Evolutionary conservation across 2,888 invertebrate genomes (phyloP), one percentile per base, ranked within the genome.

Genomic region (Tetragonula carbonaria): DNA sequence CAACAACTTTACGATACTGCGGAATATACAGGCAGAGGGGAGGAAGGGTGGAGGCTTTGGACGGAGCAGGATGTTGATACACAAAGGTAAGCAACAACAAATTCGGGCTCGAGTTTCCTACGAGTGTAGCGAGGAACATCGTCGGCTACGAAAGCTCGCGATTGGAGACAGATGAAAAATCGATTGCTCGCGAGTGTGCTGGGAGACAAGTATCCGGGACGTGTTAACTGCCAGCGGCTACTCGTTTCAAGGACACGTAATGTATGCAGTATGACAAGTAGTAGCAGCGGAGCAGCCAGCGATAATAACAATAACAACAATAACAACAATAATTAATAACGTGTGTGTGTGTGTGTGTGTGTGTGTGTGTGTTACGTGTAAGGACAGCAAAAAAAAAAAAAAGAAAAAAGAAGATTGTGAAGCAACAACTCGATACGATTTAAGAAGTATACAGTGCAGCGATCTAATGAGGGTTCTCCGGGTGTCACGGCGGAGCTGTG

Each of bases 81-180:
- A 62, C 74, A 82, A 73, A 78, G 82, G 74, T 74, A 84, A 84
- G 82, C 84, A 80, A 77, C 74, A 75, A 55, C 62, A 73, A 8
- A 74, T 73, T 82, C 70, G 65, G 21, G 33, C 33, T 50, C 33
- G 53, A 76, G 76, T 83, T 83, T 68, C 72, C 82, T 81, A 75
- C 71, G 53, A 38, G 70, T 74, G 80, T 68, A 59, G 65, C 65
- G 70, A 82, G 76, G 76, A 77, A 45, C 51, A 79, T 72, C 72
- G 70, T 76, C 71, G 77, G 67, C 62, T 77, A 77, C 72, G 73
- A 83, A 82, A 83, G 83, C 82, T 62, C 66, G 55, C 68, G 77
- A 62, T 71, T 66, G 28, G 28, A 28, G 28, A 33, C 45, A n/a
- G 51, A 33, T 51, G 63, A 55, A 67, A 51, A 57, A 28, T 66